Base-by-base conservation (phyloP, 2,797 vertebrate species). In the Hydrophis major region DNA sequence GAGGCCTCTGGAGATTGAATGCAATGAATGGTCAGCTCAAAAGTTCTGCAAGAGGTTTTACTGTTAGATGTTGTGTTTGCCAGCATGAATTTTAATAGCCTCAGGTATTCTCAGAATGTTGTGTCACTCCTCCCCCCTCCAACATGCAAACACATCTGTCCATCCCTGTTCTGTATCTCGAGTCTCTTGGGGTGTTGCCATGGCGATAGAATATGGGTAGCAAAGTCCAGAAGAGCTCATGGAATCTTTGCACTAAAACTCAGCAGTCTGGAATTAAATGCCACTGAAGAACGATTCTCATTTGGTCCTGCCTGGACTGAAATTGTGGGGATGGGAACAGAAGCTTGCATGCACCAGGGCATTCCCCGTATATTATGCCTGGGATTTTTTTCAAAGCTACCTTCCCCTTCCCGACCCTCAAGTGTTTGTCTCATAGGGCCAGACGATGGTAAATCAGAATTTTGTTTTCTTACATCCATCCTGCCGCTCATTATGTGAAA, bases 141-240 rank as follows among this genome's bases (percentile, higher is more conserved):
- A 50, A 25, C 37, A 83, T 47, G 37, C 74, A 47, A 47, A 83
- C 56, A 28, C 89, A 88, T 91, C 56, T 88, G 92, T 93, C 92
- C 89, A 90, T 91, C 55, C 50, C 86, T 88, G 55, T 88, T 78
- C 56, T 25, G 28, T 78, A 53, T 53, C 55, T 78, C 91, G 42
- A 88, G 37, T 91, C 63, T 93, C 86, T 88, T n/a, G 53, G 86
- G 89, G 83, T 50, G 92, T 90, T 90, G 86, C 86, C 86, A 93
- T 93, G 92, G 89, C 27, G 14, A 93, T 50, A 25, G 83, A 87
- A 87, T 63, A 87, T 32, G 42, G 86, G 61, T 60, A 60, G 57
- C 74, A 63, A 66, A 69, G 50, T 60, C 92, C 60, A 90, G 63
- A 88, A 78, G 47, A 63, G 63, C 56, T 27, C 28, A 55, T 14